phyloP scores from a whole-genome alignment of 2,888 invertebrate species.

The Oscheius sp. region DNA sequence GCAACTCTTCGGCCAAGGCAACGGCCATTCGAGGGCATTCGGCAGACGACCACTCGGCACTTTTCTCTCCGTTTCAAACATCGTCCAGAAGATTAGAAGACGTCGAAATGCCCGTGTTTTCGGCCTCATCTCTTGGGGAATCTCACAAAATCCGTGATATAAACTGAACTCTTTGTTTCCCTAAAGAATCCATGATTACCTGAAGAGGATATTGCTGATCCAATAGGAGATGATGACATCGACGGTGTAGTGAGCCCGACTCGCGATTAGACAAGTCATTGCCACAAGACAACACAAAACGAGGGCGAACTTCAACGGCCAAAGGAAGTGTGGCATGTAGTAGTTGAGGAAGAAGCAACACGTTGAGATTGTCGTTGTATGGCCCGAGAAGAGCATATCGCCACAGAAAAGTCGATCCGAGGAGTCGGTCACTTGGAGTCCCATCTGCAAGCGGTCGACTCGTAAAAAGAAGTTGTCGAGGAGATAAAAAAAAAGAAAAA shows the following conservation, averaged over 20 bases:
- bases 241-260: constrained; percentile 27
- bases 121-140: constrained; percentile 1
- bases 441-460: constrained; percentile 10
- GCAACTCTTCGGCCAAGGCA: constrained; percentile 14
- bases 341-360: constrained; percentile 29
- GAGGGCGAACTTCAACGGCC: constrained; percentile 9
- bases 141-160: constrained; percentile 25
- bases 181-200: no score
- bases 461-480: no score
- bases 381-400: constrained; percentile 27
- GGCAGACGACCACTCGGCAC: constrained; percentile 22
- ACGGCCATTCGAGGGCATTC: constrained; percentile 24
- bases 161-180: no score
- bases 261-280: constrained; percentile 18
- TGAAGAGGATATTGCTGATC: constrained; percentile 7
- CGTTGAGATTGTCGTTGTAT: constrained; percentile 14
- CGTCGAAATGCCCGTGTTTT: constrained; percentile 18
- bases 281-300: constrained; percentile 24
- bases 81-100: constrained; percentile 28
- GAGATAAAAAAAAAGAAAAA: no score
- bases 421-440: constrained; percentile 21
- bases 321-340: constrained; percentile 23
- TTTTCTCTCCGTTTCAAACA: constrained; percentile 18
- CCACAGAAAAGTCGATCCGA: constrained; percentile 13
- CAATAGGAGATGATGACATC: constrained; percentile 28